phyloP scores from a whole-genome alignment of 1,140 invertebrate genomes.

The Megalopta genalis region DNA sequence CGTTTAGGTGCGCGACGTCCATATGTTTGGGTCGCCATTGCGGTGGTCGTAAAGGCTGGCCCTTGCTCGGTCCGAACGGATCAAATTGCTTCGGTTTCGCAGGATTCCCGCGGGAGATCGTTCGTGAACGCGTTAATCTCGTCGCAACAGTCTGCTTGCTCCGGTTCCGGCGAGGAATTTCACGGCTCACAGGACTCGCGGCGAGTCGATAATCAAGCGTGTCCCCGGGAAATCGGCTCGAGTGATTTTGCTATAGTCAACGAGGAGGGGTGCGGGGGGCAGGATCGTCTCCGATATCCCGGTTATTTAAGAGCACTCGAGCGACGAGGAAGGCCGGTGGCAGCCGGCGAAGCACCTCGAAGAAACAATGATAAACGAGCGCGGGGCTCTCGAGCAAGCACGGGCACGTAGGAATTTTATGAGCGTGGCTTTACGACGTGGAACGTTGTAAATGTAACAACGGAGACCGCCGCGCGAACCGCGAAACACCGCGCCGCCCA shows the following conservation, averaged over 20 bases:
- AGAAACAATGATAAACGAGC: constrained; percentile 18
- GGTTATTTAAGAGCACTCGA: constrained; percentile 9
- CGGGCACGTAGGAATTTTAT: constrained; percentile 16
- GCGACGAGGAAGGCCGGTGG: not conserved
- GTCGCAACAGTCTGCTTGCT: not conserved
- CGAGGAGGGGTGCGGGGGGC: too few species aligned
- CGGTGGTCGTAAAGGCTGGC: too few species aligned
- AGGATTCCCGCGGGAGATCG: too few species aligned
- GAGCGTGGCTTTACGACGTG: constrained; percentile 10
- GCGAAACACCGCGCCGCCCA: not conserved
- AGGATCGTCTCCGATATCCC: not conserved
- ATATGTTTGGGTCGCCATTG: too few species aligned
- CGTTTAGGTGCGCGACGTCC: too few species aligned
- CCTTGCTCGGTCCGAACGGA: not conserved
- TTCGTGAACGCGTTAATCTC: not conserved
- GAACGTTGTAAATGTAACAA: constrained; percentile 13
- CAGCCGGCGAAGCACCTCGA: not conserved
- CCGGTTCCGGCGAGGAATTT: too few species aligned
- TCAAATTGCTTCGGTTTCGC: too few species aligned
- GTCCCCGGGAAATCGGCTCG: not conserved
- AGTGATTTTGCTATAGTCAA: too few species aligned
- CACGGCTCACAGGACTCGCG: too few species aligned
- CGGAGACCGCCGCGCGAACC: not conserved
- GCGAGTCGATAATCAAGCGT: constrained; percentile 29
- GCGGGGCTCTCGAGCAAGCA: too few species aligned